phyloP scores from a whole-genome alignment of 2,797 vertebrate species.

The Pygocentrus nattereri region DNA sequence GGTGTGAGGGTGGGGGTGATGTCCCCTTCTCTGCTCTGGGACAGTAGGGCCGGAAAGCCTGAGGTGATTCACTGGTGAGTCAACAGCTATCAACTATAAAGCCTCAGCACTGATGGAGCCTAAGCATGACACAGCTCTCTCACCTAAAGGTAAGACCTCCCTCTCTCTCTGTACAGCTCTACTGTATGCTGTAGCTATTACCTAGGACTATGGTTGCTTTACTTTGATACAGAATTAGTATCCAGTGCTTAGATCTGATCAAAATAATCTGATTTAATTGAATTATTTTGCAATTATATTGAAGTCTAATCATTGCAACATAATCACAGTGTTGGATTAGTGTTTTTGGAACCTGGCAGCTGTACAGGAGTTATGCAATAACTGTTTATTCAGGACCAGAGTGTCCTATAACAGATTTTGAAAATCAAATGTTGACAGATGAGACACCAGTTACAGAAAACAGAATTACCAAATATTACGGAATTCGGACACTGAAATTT shows the following conservation, averaged over 20 bases:
- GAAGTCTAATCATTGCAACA: constrained; percentile 61
- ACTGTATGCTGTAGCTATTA: constrained; percentile 3
- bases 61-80: constrained; percentile 84
- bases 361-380: constrained; percentile 12
- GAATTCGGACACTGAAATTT: neutral
- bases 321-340: neutral
- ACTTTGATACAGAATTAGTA: neutral
- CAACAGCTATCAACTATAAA: constrained; percentile 81
- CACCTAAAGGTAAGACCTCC: constrained; percentile 75
- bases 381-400: constrained; percentile 20
- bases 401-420: constrained; percentile 22
- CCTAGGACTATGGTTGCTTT: neutral
- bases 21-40: constrained; percentile 35
- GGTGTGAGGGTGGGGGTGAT: constrained; percentile 42
- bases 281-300: neutral
- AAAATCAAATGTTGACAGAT: constrained; percentile 61
- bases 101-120: constrained; percentile 70
- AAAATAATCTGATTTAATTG: neutral
- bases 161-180: constrained; percentile 35
- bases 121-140: constrained; percentile 63
- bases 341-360: constrained; percentile 1
- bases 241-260: neutral
- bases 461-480: neutral
- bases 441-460: neutral
- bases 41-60: constrained; percentile 57